Conservation (phyloP, 1,140 invertebrate species). For the Drosophila melanica region DNA sequence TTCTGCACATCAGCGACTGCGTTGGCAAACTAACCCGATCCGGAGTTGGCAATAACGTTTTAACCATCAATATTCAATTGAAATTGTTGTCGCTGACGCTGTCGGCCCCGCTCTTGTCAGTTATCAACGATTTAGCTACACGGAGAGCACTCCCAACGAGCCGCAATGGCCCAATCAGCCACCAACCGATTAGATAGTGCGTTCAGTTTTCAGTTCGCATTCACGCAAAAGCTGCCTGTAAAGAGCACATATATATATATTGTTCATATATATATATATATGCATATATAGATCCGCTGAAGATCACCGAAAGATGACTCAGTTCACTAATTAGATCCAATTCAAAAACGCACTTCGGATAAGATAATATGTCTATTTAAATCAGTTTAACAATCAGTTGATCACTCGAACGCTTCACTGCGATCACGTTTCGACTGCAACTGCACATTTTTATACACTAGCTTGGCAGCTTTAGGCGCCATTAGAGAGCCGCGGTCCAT, state of each 20-base stretch:
- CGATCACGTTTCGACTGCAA: slow-evolving; percentile 21
- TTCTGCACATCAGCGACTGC: slow-evolving; percentile 59
- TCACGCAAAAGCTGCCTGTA: slow-evolving; percentile 9
- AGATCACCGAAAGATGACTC: slow-evolving; percentile 2
- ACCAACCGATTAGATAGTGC: slow-evolving; percentile 47
- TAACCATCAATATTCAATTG: slow-evolving; percentile 73
- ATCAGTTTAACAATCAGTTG: not conserved
- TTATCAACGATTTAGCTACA: slow-evolving; percentile 36
- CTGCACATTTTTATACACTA: not conserved
- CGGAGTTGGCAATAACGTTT: slow-evolving; percentile 61
- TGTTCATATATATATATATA: not conserved
- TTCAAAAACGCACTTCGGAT: not conserved
- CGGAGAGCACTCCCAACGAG: slow-evolving; percentile 40
- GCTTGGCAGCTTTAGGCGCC: not conserved
- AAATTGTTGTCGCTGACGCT: slow-evolving; percentile 46
- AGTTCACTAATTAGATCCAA: not conserved
- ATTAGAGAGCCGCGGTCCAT: slow-evolving; percentile 23
- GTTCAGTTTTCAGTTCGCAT: slow-evolving; percentile 1
- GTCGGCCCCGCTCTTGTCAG: slow-evolving; percentile 13
- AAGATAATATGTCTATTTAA: not conserved
- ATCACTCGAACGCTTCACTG: not conserved
- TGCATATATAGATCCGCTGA: not conserved
- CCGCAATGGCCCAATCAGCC: slow-evolving; percentile 40
- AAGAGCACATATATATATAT: not conserved
- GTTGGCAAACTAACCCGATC: slow-evolving; percentile 72